These are phyloP conservation scores for Dryas iulia DNA, from an alignment of 1,140 invertebrate genomes.

Conservation along the genomic window DNA sequence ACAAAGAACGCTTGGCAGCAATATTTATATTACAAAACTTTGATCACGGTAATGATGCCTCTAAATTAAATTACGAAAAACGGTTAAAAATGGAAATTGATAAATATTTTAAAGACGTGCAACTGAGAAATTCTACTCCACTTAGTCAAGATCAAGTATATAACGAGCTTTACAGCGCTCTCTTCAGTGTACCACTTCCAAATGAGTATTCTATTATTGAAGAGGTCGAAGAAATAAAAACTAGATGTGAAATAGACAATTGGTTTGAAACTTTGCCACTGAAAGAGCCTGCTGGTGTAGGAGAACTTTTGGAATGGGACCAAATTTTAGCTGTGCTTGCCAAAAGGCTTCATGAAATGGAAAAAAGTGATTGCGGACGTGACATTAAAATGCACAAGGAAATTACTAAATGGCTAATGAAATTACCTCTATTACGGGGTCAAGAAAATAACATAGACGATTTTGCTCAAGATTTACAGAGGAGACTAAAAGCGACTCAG, in stretches of 20 bases:
- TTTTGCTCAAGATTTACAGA: slow-evolving; percentile 35
- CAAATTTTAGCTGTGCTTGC: slow-evolving; percentile 46
- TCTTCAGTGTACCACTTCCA: slow-evolving; percentile 44
- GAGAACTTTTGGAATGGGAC: slow-evolving; percentile 41
- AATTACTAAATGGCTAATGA: slow-evolving; percentile 45
- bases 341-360: slow-evolving; percentile 43
- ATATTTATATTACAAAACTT: slow-evolving; percentile 56
- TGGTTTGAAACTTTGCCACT: slow-evolving; percentile 51
- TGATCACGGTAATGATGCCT: slow-evolving; percentile 40
- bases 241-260: slow-evolving; percentile 45
- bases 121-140: slow-evolving; percentile 38
- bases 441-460: slow-evolving; percentile 32
- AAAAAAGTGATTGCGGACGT: slow-evolving; percentile 31
- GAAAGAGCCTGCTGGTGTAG: slow-evolving; percentile 24
- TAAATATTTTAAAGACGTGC: slow-evolving; percentile 36
- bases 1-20: slow-evolving; percentile 44
- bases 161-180: slow-evolving; percentile 43
- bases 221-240: slow-evolving; percentile 51
- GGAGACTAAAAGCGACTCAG: slow-evolving; percentile 34
- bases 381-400: slow-evolving; percentile 43
- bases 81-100: slow-evolving; percentile 39
- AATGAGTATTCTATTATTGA: slow-evolving; percentile 38
- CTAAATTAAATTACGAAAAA: slow-evolving; percentile 45
- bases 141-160: slow-evolving; percentile 43
- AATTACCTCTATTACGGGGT: slow-evolving; percentile 37